phyloP scores from a whole-genome alignment of 2,888 invertebrate species.

The Rapana venosa region DNA sequence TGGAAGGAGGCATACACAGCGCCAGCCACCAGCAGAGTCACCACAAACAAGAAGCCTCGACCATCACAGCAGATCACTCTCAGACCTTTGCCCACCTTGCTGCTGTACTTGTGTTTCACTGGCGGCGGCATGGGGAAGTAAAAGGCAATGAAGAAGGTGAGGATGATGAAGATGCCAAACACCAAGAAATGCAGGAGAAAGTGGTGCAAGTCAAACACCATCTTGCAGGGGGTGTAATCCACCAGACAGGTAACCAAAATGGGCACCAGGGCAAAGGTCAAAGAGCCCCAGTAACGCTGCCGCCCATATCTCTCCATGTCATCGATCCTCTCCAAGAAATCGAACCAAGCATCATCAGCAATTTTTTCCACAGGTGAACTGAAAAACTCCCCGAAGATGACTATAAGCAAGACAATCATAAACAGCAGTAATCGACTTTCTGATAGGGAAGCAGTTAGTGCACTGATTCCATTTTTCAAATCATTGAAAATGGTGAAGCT shows the following conservation, averaged over 20 bases:
- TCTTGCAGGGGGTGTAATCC: constrained; percentile 71
- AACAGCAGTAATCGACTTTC: constrained; percentile 63
- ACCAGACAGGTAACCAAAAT: constrained; percentile 66
- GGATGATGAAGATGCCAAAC: constrained; percentile 67
- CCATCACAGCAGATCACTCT: constrained; percentile 66
- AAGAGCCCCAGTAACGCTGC: constrained; percentile 70
- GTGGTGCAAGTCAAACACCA: constrained; percentile 67
- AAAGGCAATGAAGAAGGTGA: constrained; percentile 66
- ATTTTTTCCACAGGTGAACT: constrained; percentile 70
- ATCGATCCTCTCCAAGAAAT: constrained; percentile 74
- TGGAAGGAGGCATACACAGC: constrained; percentile 65
- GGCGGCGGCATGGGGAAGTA: constrained; percentile 71
- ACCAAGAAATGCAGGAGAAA: constrained; percentile 73
- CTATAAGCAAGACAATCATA: constrained; percentile 64
- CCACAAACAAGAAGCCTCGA: constrained; percentile 63
- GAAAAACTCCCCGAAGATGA: constrained; percentile 70
- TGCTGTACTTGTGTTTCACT: constrained; percentile 62
- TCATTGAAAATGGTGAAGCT: constrained; percentile 18
- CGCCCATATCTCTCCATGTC: constrained; percentile 74
- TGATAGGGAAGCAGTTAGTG: constrained; percentile 48
- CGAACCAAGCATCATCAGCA: constrained; percentile 76
- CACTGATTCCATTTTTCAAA: constrained; percentile 11
- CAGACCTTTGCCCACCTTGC: constrained; percentile 67
- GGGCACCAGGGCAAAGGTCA: constrained; percentile 71
- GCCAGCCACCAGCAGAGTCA: constrained; percentile 72